Conservation (phyloP, 2,113 vertebrate species). For the Notothenia coriiceps region DNA sequence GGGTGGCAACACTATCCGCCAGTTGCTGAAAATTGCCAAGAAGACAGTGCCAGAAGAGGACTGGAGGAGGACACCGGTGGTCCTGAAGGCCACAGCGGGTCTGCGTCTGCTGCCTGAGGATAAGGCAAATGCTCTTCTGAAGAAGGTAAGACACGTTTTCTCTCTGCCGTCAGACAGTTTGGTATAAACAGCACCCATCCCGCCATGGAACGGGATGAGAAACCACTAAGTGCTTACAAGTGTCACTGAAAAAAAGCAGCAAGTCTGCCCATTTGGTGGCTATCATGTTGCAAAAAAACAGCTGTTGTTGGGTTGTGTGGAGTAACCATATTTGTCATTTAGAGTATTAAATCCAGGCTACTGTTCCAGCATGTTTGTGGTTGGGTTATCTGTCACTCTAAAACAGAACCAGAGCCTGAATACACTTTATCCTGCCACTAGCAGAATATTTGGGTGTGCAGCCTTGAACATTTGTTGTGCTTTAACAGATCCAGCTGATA, state of each 20-base stretch:
- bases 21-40: conserved; percentile 90
- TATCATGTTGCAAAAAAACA: conserved; percentile 80
- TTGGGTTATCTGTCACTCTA: conserved; percentile 71
- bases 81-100: conserved; percentile 96
- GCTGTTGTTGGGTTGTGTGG: conserved; percentile 84
- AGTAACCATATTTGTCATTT: conserved; percentile 80
- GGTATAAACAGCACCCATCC: conserved; percentile 65
- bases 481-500: neutral
- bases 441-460: neutral
- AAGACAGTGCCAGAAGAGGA: conserved; percentile 90
- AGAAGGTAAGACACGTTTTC: conserved; percentile 86
- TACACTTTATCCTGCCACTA: conserved; percentile 6
- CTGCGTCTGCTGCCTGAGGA: conserved; percentile 91
- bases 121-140: conserved; percentile 90
- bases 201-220: conserved; percentile 72
- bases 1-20: conserved; percentile 91
- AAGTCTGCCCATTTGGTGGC: conserved; percentile 76
- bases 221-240: conserved; percentile 83
- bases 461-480: neutral
- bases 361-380: conserved; percentile 77
- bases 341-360: conserved; percentile 77
- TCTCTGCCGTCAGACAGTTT: conserved; percentile 77
- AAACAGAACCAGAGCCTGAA: conserved; percentile 37
- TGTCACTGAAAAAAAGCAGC: conserved; percentile 73
- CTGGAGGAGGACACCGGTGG: conserved; percentile 93